Conservation (phyloP, 2,888 invertebrate species). For the Melipona bicolor region DNA sequence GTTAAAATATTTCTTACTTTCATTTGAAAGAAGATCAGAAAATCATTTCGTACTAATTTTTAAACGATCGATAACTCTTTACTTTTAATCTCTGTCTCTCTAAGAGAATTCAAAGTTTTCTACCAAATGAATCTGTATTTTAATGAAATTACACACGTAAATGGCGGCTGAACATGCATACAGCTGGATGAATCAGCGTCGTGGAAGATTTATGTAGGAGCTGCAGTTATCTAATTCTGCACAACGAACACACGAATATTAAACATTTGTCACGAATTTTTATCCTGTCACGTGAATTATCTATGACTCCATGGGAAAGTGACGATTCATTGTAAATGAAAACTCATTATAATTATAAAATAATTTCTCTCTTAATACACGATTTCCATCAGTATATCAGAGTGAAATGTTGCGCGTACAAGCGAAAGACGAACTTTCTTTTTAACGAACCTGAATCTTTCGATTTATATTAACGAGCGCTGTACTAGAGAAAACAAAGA, state of each 20-base stretch:
- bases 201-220: slow-evolving; percentile 34
- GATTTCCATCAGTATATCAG: not conserved
- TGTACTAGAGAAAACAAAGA: not conserved
- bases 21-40: no score
- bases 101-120: not conserved
- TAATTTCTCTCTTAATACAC: slow-evolving; percentile 4
- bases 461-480: not conserved
- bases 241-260: not conserved
- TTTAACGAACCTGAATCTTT: not conserved
- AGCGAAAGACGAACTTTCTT: slow-evolving; percentile 32
- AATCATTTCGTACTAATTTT: not conserved
- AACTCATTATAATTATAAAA: not conserved
- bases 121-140: not conserved
- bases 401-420: slow-evolving; percentile 20
- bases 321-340: not conserved
- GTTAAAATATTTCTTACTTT: no score
- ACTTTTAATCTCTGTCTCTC: not conserved
- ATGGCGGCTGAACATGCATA: slow-evolving; percentile 18
- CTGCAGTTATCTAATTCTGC: slow-evolving; percentile 41
- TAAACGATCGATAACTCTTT: not conserved
- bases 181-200: slow-evolving; percentile 48
- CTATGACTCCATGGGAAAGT: no score
- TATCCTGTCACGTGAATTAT: not conserved
- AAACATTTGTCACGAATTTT: not conserved
- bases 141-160: slow-evolving; percentile 20